phyloP scores from a whole-genome alignment of 2,888 invertebrate genomes.

The Drosophila trichaetosa region DNA sequence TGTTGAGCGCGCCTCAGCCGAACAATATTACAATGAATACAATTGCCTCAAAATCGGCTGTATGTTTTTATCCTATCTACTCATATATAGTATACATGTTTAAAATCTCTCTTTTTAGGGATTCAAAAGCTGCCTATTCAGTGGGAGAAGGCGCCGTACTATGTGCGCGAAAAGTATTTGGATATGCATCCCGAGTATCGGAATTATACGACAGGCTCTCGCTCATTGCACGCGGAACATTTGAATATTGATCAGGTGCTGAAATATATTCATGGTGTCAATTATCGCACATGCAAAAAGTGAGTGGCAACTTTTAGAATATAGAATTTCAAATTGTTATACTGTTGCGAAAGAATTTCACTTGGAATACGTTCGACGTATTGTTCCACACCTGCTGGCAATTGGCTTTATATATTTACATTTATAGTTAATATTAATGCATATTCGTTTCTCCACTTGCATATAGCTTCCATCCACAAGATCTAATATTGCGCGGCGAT shows the following conservation, averaged over 20 bases:
- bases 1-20: constrained; percentile 95
- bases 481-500: constrained; percentile 93
- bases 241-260: constrained; percentile 92
- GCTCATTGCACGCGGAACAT: constrained; percentile 88
- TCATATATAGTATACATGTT: not conserved
- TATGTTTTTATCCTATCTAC: constrained; percentile 86
- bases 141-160: constrained; percentile 91
- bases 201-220: constrained; percentile 89
- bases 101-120: constrained; percentile 86
- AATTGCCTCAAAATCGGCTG: constrained; percentile 96
- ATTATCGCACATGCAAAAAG: constrained; percentile 86
- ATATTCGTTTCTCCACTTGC: constrained; percentile 5
- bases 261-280: constrained; percentile 91
- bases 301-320: constrained; percentile 65
- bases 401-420: not conserved
- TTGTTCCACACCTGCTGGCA: not conserved
- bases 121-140: constrained; percentile 93
- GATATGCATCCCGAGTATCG: constrained; percentile 91
- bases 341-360: not conserved
- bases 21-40: constrained; percentile 96
- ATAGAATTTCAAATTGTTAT: not conserved
- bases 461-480: constrained; percentile 89
- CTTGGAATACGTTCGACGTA: too few species aligned
- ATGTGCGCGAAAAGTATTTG: constrained; percentile 90
- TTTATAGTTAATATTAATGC: not conserved